phyloP scores from a whole-genome alignment of 2,888 invertebrate genomes.

The Lathronympha strigana region DNA sequence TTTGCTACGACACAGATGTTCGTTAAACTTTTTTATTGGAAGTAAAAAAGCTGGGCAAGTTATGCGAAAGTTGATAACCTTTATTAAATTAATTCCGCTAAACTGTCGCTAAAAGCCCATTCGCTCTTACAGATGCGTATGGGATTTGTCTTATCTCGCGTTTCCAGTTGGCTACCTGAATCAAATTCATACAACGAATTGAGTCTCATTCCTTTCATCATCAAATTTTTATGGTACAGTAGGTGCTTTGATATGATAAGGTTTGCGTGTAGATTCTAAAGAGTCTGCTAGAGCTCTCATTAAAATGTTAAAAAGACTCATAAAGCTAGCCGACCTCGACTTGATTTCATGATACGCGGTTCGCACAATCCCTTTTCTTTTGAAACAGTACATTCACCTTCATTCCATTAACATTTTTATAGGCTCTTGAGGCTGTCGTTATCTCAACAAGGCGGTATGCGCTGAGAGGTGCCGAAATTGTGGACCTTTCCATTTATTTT shows the following conservation, averaged over 20 bases:
- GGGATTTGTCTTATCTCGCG: constrained; percentile 64
- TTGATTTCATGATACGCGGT: constrained; percentile 39
- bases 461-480: constrained; percentile 51
- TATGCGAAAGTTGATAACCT: constrained; percentile 30
- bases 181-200: constrained; percentile 60
- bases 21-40: constrained; percentile 43
- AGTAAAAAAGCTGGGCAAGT: constrained; percentile 33
- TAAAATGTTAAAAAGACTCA: constrained; percentile 37
- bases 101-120: constrained; percentile 42
- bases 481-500: constrained; percentile 53
- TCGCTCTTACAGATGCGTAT: constrained; percentile 52
- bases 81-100: constrained; percentile 40
- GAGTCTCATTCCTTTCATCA: constrained; percentile 60
- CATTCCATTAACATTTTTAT: constrained; percentile 72
- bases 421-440: constrained; percentile 61
- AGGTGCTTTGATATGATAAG: constrained; percentile 1
- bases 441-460: constrained; percentile 56
- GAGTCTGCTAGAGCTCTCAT: constrained; percentile 25
- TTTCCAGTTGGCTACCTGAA: constrained; percentile 68
- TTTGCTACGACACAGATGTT: constrained; percentile 49
- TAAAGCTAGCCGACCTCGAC: constrained; percentile 36
- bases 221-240: constrained; percentile 46
- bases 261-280: constrained; percentile 15
- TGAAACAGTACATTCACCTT: constrained; percentile 59
- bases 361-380: constrained; percentile 52